A percentile compares a stretch with the other conserved stretches of the same genome.
These are phyloP conservation scores for Sebastes trivittatus DNA, from an alignment of 2,797 vertebrate genomes.

Conservation along the genomic window DNA sequence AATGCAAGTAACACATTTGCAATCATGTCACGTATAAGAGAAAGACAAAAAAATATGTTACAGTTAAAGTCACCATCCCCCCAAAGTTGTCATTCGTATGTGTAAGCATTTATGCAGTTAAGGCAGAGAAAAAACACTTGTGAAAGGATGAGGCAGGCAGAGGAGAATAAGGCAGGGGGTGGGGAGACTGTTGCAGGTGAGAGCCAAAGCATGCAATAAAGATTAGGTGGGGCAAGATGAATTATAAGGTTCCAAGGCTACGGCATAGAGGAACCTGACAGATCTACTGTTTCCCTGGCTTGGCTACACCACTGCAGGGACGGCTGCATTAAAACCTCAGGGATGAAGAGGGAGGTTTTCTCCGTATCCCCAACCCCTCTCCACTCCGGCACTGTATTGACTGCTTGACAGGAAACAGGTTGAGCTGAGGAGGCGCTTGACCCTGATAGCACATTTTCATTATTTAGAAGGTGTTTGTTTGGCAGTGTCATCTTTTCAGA, in stretches of 20 bases:
- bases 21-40: constrained; percentile 9
- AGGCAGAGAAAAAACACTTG: neutral
- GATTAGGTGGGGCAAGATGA: constrained; percentile 53
- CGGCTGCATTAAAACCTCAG: constrained; percentile 35
- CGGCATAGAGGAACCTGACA: constrained; percentile 25
- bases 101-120: constrained; percentile 39
- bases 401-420: constrained; percentile 49
- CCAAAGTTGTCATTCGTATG: constrained; percentile 25
- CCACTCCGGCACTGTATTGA: constrained; percentile 19
- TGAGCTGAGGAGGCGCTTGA: constrained; percentile 53
- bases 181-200: constrained; percentile 39
- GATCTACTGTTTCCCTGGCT: constrained; percentile 33
- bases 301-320: constrained; percentile 24
- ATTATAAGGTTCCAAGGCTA: constrained; percentile 50
- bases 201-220: constrained; percentile 59
- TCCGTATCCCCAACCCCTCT: neutral
- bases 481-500: constrained; percentile 43
- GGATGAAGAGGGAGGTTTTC: constrained; percentile 19
- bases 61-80: neutral
- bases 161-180: neutral
- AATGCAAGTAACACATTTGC: constrained; percentile 7
- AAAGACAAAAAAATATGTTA: constrained; percentile 14
- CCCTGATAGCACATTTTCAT: constrained; percentile 55
- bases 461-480: constrained; percentile 52
- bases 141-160: constrained; percentile 18